Evolutionary conservation across 2,797 vertebrate genomes (phyloP).

Genomic region (Eulemur albifrons): DNA sequence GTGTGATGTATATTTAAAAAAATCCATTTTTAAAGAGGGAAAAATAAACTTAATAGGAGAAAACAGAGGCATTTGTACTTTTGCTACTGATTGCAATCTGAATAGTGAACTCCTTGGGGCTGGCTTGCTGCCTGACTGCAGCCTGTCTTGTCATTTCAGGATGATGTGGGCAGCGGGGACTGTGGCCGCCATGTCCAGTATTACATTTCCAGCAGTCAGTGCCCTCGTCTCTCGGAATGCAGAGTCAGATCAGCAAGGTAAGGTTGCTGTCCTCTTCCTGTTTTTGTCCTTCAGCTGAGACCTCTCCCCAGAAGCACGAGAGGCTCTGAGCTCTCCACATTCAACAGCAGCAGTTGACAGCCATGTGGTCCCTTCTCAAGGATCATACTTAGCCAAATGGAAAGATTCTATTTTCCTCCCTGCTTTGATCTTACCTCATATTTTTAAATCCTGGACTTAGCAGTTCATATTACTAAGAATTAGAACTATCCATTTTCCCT

Average conservation of each 20-base stretch:
- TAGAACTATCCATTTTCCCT: background rate
- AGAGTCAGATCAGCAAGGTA: constrained; percentile 88
- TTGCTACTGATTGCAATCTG: background rate
- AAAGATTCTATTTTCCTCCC: background rate
- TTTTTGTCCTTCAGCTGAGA: background rate
- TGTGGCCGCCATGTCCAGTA: constrained; percentile 88
- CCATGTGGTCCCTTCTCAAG: background rate
- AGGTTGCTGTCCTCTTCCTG: background rate
- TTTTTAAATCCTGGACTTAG: background rate
- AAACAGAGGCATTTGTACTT: background rate
- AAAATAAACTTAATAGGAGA: background rate
- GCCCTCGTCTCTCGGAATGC: constrained; percentile 86
- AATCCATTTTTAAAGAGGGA: background rate
- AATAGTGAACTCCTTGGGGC: background rate
- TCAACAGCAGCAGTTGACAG: background rate
- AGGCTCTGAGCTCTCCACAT: background rate
- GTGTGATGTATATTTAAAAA: background rate
- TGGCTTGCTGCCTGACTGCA: background rate
- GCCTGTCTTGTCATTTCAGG: constrained; percentile 77
- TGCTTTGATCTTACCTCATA: background rate
- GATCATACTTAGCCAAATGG: background rate
- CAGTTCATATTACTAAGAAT: constrained; percentile 26
- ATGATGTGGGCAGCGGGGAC: constrained; percentile 89
- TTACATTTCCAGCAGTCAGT: constrained; percentile 87
- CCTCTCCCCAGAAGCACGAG: background rate